Percentiles rank a stretch among this genome's conserved stretches.
These are phyloP conservation scores for Bothrops jararaca DNA, from an alignment of 2,113 vertebrate species.

Conservation along the genomic window DNA sequence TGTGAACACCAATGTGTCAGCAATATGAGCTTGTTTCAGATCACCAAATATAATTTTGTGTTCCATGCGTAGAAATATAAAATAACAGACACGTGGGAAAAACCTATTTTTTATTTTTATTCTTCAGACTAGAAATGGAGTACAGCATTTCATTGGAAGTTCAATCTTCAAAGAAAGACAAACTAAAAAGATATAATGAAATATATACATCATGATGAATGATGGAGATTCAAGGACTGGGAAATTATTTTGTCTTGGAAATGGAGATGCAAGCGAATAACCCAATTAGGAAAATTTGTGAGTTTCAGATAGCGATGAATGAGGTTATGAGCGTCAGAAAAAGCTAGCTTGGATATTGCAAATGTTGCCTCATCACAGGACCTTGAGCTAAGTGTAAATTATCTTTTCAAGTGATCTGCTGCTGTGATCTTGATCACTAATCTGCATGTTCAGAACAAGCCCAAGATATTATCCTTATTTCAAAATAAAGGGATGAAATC, in stretches of 20 bases:
- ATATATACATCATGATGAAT: background rate
- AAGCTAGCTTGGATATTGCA: background rate
- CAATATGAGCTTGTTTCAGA: background rate
- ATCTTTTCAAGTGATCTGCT: background rate
- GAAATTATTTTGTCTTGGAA: background rate
- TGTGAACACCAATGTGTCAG: background rate
- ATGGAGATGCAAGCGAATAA: background rate
- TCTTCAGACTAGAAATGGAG: background rate
- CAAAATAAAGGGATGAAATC: background rate
- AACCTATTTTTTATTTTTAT: background rate
- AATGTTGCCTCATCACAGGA: background rate
- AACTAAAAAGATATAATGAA: background rate
- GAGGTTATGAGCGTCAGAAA: background rate
- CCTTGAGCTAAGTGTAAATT: background rate
- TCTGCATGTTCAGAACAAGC: background rate
- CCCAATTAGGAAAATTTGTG: background rate
- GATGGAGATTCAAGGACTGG: background rate
- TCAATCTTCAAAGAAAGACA: background rate
- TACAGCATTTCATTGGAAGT: background rate
- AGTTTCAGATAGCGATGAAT: background rate
- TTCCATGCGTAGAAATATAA: background rate
- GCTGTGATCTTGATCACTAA: background rate
- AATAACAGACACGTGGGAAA: background rate
- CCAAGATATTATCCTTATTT: background rate
- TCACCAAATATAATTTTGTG: background rate